Conservation (phyloP, 2,113 vertebrate genomes). For the western clawed frog (Xenopus tropicalis) region UCB_Xtro_10.0 CM004444.2:169754001-169754500, state of each 20-base stretch:
- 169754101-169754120: not conserved
- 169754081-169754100: conserved; percentile 13
- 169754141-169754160: conserved; percentile 13
- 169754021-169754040: not conserved
- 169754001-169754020: not conserved
- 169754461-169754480: no score
- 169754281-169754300: no score
- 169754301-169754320: not conserved
- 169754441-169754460: no score
- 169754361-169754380: conserved; percentile 1
- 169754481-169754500: no score
- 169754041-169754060: conserved; percentile 1
- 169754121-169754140: not conserved
- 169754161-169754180: not conserved
- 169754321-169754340: not conserved
- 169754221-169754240: not conserved
- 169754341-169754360: not conserved
- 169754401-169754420: no score
- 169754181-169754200: conserved; percentile 31
- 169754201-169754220: not conserved
- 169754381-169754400: not conserved
- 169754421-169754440: no score
- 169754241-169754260: not conserved
- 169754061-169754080: not conserved
- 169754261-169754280: not conserved